phyloP scores from a whole-genome alignment of 2,888 invertebrate genomes.

The Thumatha senex region DNA sequence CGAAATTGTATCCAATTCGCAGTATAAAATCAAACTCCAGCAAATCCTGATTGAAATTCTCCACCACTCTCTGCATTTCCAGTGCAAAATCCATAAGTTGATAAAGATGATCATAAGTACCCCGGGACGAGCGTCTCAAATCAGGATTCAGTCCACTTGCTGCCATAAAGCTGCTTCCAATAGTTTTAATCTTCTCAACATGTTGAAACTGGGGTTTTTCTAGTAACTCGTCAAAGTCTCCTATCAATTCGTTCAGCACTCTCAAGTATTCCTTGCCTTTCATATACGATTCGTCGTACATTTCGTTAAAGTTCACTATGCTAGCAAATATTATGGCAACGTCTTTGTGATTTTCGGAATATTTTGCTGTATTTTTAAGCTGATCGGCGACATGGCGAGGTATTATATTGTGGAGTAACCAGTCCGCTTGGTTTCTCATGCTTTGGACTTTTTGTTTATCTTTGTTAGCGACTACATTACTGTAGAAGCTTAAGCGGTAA shows the following conservation, averaged over 20 bases:
- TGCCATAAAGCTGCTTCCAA: constrained; percentile 98
- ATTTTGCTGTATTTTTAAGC: constrained; percentile 95
- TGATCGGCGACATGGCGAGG: constrained; percentile 97
- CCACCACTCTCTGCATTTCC: constrained; percentile 94
- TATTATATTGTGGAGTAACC: constrained; percentile 98
- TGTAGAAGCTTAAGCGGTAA: constrained; percentile 96
- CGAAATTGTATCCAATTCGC: constrained; percentile 95
- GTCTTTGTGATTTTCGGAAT: constrained; percentile 96
- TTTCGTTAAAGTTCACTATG: constrained; percentile 98
- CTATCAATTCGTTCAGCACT: constrained; percentile 97
- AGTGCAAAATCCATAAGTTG: constrained; percentile 96
- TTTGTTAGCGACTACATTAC: constrained; percentile 94
- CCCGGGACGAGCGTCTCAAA: constrained; percentile 86
- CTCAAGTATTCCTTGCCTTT: constrained; percentile 97
- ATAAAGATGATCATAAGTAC: constrained; percentile 90
- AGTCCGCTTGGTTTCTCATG: constrained; percentile 98
- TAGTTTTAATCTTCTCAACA: constrained; percentile 99
- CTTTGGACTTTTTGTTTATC: constrained; percentile 95
- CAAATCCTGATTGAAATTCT: constrained; percentile 94
- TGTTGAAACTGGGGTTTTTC: constrained; percentile 91
- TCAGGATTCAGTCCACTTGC: constrained; percentile 96
- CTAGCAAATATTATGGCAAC: constrained; percentile 98
- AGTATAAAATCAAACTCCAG: constrained; percentile 94
- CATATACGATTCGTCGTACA: constrained; percentile 98
- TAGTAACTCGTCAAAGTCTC: constrained; percentile 97